Base-by-base conservation (phyloP, 1,140 invertebrate species). In the Zaprionus gabonicus region DNA sequence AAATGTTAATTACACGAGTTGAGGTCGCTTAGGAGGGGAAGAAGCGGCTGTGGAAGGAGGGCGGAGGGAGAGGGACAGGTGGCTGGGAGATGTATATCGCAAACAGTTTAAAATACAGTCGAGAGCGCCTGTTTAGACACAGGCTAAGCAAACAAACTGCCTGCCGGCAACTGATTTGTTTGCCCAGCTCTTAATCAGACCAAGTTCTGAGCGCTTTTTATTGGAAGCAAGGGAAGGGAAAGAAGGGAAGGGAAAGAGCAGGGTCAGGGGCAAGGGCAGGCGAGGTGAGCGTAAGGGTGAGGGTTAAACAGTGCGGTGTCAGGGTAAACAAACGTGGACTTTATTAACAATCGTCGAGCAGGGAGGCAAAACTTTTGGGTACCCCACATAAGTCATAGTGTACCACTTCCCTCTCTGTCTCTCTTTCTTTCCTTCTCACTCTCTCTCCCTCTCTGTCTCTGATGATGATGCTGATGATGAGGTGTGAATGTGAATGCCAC, bases 71-170 rank as follows among this genome's bases (percentile, higher is more conserved):
- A n/a, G 5, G 15, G 41, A 5, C 36, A 15, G 12, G n/a, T 17
- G 41, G 41, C 15, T n/a, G 46, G 20, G 20, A 55, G 59, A 25
- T 34, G 60, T 62, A 58, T 67, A 66, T 55, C 38, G 86, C 76
- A 90, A 90, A 90, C 85, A 90, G 82, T 90, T 91, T 90, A 91
- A 85, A 90, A 88, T 90, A 85, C 86, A 90, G 79, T 90, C 64
- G 78, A 90, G 75, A 56, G 55, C 56, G 63, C 64, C 67, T 87
- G 83, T 87, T 88, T 90, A 90, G 79, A 90, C 81, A 91, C 86
- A 74, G 85, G 85, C 69, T 87, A 90, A 87, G 74, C 81, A 88
- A 87, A 88, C 78, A 87, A 46, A 57, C 53, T 66, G 72, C 64
- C 68, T 63, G 72, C 64, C 65, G 81, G 56, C 58, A 65, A 65